phyloP scores from a whole-genome alignment of 1,140 invertebrate species.

The Neodiprion pinetum region DNA sequence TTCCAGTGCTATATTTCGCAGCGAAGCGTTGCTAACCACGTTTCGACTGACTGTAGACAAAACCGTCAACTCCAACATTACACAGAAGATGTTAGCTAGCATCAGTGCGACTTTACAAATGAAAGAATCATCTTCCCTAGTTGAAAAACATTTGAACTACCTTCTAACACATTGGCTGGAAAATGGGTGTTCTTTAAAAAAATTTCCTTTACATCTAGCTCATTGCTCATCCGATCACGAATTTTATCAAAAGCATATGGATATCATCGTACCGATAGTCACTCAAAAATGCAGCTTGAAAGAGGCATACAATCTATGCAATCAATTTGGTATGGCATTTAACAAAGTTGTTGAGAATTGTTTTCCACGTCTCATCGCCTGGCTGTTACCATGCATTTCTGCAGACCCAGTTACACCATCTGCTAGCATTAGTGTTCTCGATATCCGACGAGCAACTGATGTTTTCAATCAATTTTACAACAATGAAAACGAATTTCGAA shows the following conservation, averaged over 20 bases:
- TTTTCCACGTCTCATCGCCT: conserved; percentile 47
- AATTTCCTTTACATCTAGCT: conserved; percentile 54
- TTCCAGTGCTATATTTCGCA: conserved; percentile 50
- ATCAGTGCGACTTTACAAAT: conserved; percentile 32
- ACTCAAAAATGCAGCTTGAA: conserved; percentile 44
- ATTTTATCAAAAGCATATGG: conserved; percentile 55
- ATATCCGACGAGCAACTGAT: background rate
- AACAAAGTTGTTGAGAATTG: conserved; percentile 48
- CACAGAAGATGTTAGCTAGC: conserved; percentile 44
- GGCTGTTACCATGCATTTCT: conserved; percentile 34
- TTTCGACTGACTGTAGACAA: conserved; percentile 50
- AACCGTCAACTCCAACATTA: conserved; percentile 42
- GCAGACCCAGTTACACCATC: conserved; percentile 12
- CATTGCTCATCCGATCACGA: conserved; percentile 42
- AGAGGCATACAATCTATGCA: conserved; percentile 40
- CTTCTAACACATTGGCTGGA: conserved; percentile 39
- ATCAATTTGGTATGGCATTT: conserved; percentile 41
- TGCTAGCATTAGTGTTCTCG: background rate
- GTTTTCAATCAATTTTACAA: conserved; percentile 31
- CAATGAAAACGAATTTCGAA: conserved; percentile 34
- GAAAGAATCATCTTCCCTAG: conserved; percentile 36
- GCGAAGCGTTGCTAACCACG: conserved; percentile 50
- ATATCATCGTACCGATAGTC: conserved; percentile 48
- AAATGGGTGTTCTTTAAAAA: conserved; percentile 31
- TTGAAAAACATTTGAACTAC: conserved; percentile 55